Evolutionary conservation across 2,113 vertebrate genomes (phyloP).

Genomic region (Tragelaphus buxtoni): DNA sequence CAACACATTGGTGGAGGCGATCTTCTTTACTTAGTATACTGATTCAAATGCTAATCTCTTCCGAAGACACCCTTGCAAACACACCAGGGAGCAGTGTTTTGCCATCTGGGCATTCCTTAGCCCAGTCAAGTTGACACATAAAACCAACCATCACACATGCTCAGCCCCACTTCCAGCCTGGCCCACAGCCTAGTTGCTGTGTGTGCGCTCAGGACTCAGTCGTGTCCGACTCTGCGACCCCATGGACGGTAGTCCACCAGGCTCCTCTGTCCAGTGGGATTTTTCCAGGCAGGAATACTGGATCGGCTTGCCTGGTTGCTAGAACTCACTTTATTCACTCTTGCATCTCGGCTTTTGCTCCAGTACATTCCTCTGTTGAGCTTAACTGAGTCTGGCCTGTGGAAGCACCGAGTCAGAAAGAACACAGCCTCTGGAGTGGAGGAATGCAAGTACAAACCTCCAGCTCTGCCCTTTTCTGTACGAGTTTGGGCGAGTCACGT

Average conservation of each 20-base stretch:
- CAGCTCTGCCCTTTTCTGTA: background rate
- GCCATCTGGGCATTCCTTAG: background rate
- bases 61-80: background rate
- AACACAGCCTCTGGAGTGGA: no score
- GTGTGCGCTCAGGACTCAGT: background rate
- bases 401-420: background rate
- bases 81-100: background rate
- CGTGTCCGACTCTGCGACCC: background rate
- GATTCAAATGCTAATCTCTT: background rate
- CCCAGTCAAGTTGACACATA: background rate
- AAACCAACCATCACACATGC: background rate
- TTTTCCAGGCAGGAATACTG: background rate
- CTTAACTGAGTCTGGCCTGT: background rate
- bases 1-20: fast-evolving
- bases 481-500: background rate
- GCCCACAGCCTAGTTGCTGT: background rate
- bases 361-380: background rate
- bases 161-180: background rate
- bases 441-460: no score
- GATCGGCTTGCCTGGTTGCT: background rate
- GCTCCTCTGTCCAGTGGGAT: background rate
- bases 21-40: background rate
- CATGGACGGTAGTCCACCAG: background rate
- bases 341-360: background rate
- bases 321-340: background rate